Evolutionary conservation across 2,888 invertebrate genomes (phyloP).

Genomic region (Ormyrus thymus): DNA sequence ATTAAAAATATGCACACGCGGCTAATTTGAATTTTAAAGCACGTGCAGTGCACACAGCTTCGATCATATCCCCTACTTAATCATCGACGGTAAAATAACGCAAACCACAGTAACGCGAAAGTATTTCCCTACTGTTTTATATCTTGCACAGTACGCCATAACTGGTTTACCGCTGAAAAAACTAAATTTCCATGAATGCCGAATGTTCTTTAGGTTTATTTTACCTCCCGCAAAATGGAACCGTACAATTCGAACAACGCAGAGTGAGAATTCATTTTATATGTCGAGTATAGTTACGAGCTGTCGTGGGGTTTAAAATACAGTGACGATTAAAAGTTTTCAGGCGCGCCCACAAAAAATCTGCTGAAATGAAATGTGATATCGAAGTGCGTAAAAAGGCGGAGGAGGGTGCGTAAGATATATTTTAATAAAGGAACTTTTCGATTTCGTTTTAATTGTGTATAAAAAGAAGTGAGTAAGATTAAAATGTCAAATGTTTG

Average conservation of each 20-base stretch:
- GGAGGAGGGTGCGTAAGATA: no score
- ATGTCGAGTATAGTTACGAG: no score
- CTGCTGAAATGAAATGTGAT: no score
- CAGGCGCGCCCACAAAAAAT: no score
- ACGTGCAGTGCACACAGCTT: conserved; percentile 12
- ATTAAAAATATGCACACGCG: conserved; percentile 27
- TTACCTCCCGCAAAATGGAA: not conserved
- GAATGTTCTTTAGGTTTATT: conserved; percentile 13
- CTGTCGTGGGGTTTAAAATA: no score
- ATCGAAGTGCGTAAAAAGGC: no score
- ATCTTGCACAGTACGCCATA: not conserved
- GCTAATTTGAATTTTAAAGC: conserved; percentile 40
- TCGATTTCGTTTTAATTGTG: no score
- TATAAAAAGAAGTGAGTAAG: no score
- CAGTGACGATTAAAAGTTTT: no score
- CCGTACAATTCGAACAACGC: not conserved
- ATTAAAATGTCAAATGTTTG: no score
- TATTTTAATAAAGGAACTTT: no score
- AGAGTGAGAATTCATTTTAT: no score
- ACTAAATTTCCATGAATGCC: conserved; percentile 6
- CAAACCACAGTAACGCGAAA: conserved; percentile 16
- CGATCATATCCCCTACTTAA: conserved; percentile 21
- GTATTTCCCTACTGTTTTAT: conserved; percentile 11
- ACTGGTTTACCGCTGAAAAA: conserved; percentile 23
- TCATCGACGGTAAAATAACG: conserved; percentile 35